Evolutionary conservation across 37 sponge, comb jelly and placozoan species (phyloP), one percentile per base, ranked within the genome.

Genomic region (Aphrocallistes beatrix): DNA sequence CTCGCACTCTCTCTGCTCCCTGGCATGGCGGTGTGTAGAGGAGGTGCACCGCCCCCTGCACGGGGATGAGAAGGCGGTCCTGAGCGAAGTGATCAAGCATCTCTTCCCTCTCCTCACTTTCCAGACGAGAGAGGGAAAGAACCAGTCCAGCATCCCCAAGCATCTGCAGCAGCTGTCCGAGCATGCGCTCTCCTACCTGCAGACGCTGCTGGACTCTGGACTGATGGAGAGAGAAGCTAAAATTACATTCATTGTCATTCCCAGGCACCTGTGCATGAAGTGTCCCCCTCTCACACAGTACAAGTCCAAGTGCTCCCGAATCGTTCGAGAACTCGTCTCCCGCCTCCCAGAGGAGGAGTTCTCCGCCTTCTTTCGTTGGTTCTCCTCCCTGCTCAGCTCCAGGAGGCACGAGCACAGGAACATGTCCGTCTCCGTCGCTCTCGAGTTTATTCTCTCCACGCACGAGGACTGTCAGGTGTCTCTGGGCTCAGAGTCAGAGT

Each of bases 331-430:
- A 30, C 34, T 60, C 28, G 75, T 60, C 6, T 60, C 75, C 3
- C n/a, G 34, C n/a, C 34, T 60, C 17, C 75, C 25, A 13, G 17
- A 30, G 34, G 75, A 60, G 75, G 75, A 60, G 32, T 3, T 60
- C 17, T 60, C 75, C 34, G 75, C 75, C 34, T 60, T 60, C 75
- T 60, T 60, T 30, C 34, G 75, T 30, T 60, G 75, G 75, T 60
- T 60, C 34, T 60, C 17, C 75, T 60, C 75, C 8, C 34, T 60
- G 75, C 25, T 28, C 28, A 21, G 34, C 75, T 60, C 75, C 75
- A 3, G 34, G 75, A 60, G 75, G n/a, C 75, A 60, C 75, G 75
- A 60, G 34, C 75, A 60, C 34, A 60, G 75, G 75, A 60, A 60
- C 34, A 28, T 60, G 75, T 3, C 75, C n/a, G 75, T 60, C 75